Evolutionary conservation across 2,888 invertebrate species (phyloP).

Genomic region (Miltochrista miniata): DNA sequence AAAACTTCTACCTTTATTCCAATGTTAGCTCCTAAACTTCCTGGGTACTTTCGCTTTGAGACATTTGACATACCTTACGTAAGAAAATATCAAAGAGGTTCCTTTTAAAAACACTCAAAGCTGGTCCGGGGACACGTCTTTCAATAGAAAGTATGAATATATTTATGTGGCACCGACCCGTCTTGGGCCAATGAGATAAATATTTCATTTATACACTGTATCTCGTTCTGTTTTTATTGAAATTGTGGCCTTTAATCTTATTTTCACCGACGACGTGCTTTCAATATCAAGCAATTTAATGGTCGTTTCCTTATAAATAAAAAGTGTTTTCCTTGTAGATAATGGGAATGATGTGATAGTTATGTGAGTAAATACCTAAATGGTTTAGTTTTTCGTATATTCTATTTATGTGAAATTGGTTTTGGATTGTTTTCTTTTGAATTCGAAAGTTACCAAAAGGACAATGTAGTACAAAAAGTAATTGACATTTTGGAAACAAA

Average conservation of each 20-base stretch:
- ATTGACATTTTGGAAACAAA: no score
- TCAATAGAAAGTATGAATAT: constrained; percentile 71
- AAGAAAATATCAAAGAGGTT: constrained; percentile 57
- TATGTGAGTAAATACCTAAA: not conserved
- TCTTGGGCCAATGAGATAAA: constrained; percentile 57
- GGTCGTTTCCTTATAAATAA: constrained; percentile 4
- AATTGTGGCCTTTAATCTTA: constrained; percentile 53
- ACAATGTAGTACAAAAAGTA: no score
- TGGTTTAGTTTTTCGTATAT: not conserved
- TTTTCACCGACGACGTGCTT: constrained; percentile 35
- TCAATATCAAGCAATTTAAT: constrained; percentile 8
- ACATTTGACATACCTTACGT: constrained; percentile 44
- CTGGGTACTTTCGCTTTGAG: constrained; percentile 40
- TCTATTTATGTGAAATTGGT: no score
- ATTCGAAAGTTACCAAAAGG: no score
- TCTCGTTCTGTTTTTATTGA: constrained; percentile 69
- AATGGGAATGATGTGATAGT: not conserved
- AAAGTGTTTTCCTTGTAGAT: constrained; percentile 1
- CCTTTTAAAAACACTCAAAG: constrained; percentile 65
- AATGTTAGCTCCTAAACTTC: constrained; percentile 6
- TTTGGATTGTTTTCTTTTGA: no score
- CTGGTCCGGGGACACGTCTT: constrained; percentile 60
- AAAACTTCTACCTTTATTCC: not conserved
- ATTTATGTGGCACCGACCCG: constrained; percentile 58
- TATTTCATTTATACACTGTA: constrained; percentile 67